phyloP scores from a whole-genome alignment of 2,113 vertebrate genomes.

The Aspidoscelis tigris region DNA sequence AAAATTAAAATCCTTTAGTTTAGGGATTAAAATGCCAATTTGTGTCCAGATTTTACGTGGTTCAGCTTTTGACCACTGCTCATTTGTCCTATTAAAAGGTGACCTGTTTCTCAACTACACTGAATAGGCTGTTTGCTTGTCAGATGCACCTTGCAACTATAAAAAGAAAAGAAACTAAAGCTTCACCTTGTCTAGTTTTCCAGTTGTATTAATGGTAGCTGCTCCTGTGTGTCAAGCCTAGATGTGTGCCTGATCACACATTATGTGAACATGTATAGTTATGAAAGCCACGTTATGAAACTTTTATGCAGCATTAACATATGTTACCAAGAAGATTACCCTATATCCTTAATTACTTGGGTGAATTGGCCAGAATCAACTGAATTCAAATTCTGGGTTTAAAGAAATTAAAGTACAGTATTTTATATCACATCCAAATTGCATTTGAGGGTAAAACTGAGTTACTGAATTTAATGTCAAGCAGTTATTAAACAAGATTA shows the following conservation, averaged over 20 bases:
- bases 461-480: not conserved
- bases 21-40: not conserved
- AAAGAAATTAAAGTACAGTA: not conserved
- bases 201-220: not conserved
- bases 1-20: not conserved
- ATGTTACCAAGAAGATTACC: not conserved
- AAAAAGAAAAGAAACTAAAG: not conserved
- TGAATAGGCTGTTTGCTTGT: too few relatives aligned
- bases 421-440: not conserved
- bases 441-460: not conserved
- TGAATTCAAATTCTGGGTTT: not conserved
- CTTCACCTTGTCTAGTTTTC: not conserved
- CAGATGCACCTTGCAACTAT: too few relatives aligned
- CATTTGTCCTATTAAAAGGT: too few relatives aligned
- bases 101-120: too few relatives aligned
- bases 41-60: too few relatives aligned
- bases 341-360: not conserved
- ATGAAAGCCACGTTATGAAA: not conserved
- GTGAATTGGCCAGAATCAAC: not conserved
- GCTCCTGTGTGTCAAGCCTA: not conserved
- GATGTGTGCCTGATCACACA: not conserved
- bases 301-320: not conserved
- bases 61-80: not conserved
- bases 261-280: not conserved
- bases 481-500: too few relatives aligned